phyloP scores from a whole-genome alignment of 2,888 invertebrate species.

The Eueremaeus valkanovi region DNA sequence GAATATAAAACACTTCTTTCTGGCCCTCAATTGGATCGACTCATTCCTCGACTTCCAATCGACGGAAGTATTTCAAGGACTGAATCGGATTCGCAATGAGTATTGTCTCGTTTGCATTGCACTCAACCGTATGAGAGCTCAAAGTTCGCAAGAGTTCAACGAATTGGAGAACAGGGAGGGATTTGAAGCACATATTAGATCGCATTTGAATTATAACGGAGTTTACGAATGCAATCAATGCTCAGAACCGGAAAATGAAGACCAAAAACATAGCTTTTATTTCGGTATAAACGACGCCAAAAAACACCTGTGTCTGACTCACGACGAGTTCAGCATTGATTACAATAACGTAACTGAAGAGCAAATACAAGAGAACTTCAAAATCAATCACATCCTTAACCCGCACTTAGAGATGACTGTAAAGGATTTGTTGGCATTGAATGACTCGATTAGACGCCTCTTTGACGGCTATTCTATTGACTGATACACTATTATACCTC shows the following conservation, averaged over 20 bases:
- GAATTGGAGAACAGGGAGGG: background rate
- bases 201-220: background rate
- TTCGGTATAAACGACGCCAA: background rate
- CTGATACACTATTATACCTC: too few species aligned
- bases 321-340: too few species aligned
- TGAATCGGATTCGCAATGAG: background rate
- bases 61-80: background rate
- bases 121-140: background rate
- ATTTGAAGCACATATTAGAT: background rate
- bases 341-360: too few species aligned
- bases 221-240: background rate
- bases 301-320: background rate
- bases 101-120: background rate
- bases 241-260: background rate
- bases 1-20: background rate
- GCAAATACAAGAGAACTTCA: too few species aligned
- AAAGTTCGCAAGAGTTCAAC: background rate
- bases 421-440: too few species aligned
- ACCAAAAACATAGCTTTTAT: background rate
- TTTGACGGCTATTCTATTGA: too few species aligned
- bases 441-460: too few species aligned
- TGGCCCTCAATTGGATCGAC: background rate
- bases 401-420: too few species aligned
- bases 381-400: too few species aligned
- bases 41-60: conserved; percentile 5